Evolutionary conservation across 2,888 invertebrate species (phyloP).

Genomic region (Sarcophaga carnaria): DNA sequence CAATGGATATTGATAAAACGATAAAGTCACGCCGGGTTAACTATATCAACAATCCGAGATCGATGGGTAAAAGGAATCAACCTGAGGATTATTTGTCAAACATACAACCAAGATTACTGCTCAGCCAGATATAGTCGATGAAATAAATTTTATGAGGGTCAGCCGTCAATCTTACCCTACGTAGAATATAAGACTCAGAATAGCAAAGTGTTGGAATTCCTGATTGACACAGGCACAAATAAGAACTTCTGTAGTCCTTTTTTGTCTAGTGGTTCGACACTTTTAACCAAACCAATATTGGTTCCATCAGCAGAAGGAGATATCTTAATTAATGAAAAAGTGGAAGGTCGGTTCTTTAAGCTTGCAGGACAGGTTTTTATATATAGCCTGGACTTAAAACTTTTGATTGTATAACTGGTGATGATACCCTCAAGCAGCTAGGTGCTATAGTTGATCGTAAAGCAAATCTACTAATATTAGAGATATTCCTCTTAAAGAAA

Average conservation of each 20-base stretch:
- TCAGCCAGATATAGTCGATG: no score
- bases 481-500: conserved; percentile 2
- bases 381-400: not conserved
- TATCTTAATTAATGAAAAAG: conserved; percentile 4
- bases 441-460: conserved; percentile 64
- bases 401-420: conserved; percentile 68
- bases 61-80: no score
- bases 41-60: no score
- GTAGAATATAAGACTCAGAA: conserved; percentile 57
- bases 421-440: conserved; percentile 62
- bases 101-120: no score
- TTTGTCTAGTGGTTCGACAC: not conserved
- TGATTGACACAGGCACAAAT: conserved; percentile 23
- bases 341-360: not conserved
- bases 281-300: not conserved
- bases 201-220: conserved; percentile 21
- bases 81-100: no score
- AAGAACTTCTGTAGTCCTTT: conserved; percentile 16
- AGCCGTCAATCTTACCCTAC: conserved; percentile 33
- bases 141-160: not conserved
- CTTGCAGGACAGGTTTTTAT: not conserved
- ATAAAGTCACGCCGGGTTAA: no score
- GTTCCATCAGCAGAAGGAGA: conserved; percentile 22
- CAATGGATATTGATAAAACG: no score
- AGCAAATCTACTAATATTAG: conserved; percentile 35